Base-by-base conservation (phyloP, 2,888 invertebrate genomes). In the Leucania comma region DNA sequence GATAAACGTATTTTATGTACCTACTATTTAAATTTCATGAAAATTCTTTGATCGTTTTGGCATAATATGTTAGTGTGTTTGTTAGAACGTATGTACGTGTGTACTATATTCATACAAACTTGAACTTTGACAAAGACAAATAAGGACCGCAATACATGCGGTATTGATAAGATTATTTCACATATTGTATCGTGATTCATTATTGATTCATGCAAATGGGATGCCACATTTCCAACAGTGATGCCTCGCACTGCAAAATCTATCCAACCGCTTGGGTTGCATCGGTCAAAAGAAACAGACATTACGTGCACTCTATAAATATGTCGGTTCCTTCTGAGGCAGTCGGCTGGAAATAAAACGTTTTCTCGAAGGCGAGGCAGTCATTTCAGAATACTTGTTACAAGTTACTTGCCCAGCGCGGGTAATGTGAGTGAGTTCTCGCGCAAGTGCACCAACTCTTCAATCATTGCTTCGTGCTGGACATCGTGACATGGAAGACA, bases 381-480 rank as follows among this genome's bases (percentile, higher is more conserved):
- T 68, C 6, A 64, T 68, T 61, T 75, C 24, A 29, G 53, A 51
- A 78, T 32, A 53, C 48, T 46, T 14, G 20, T n/a, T 26, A 75
- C 51, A 72, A 75, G 57, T 53, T 54, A 65, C 51, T 53, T 63
- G 51, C 48, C 42, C 32, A 8, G 8, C 8, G 20, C 3, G 22
- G 29, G 32, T 62, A 58, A 54, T 29, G 64, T 46, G 42, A 74
- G 60, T 60, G 63, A 78, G 80, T 54, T 42, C 74, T 59, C 26
- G 72, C 62, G 53, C 63, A n/a, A 9, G 26, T 64, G 67, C 42
- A 26, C 74, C 20, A 26, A 67, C 68, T 57, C 57, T 58, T 68
- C 68, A 50, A 73, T 78, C 77, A 80, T 53, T 51, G 50, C 42
- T 62, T 65, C 80, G 75, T 75, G 77, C 51, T 29, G n/a, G 1